Evolutionary conservation across 30 jellyfish, hydroid and myxozoan species (phyloP), one percentile per base, ranked within the genome.

Genomic region (Pelagia noctiluca): DNA sequence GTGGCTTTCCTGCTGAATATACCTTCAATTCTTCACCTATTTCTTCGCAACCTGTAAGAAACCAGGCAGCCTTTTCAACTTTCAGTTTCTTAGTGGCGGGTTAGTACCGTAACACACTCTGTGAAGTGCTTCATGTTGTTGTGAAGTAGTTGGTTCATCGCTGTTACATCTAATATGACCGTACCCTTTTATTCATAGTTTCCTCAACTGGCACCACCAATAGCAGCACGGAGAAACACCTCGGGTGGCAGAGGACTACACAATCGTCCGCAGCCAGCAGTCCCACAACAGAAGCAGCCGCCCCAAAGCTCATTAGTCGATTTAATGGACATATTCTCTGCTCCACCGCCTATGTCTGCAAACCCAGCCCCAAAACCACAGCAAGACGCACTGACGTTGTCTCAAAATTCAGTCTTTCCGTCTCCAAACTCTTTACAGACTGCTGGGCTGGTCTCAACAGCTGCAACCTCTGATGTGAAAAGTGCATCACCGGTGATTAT

Each of bases 291-390:
- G 68, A 23, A 46, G 22, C 83, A 80, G 68, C 63, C 25, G 28
- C 38, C 82, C 29, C 96, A 81, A 31, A 90, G 97, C 81, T 90
- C 97, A 19, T 49, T 90, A 30, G 48, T 88, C 3, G 97, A 90
- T 54, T 57, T 90, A 57, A 83, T 90, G 91, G 97, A 84, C 57
- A 72, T 90, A 3, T 83, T 83, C 84, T 61, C 90, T 37, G 64
- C 80, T 11, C 84, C 91, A 5, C 75, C 84, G 13, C 3, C 80
- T 12, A 4, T 5, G 13, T 7, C 75, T 35, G 36, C 65, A 23
- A 42, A 37, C 21, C 70, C 57, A 35, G 5, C 63, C 65, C 1
- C 2, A 64, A 8, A 70, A 22, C 82, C 33, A 21, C 11, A 79
- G 60, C 50, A 70, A 29, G 73, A 35, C 23, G 33, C 66, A 10